A percentile compares a stretch with the other conserved stretches of the same genome.
Conservation (phyloP, 1,140 invertebrate species). For the Drosophila fuyamai region DNA sequence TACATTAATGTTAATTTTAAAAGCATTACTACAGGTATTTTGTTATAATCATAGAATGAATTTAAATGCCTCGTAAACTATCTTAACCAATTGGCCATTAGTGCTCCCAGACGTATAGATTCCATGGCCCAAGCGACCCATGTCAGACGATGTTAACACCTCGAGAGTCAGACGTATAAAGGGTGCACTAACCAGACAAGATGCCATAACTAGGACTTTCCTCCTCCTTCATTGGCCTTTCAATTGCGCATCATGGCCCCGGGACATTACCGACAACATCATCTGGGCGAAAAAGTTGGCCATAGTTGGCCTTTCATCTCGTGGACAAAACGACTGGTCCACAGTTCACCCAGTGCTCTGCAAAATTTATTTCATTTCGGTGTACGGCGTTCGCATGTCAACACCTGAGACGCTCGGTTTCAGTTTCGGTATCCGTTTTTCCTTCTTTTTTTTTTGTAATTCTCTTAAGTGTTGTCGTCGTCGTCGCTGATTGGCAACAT, state of each 20-base stretch:
- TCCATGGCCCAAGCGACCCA: neutral
- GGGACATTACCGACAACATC: conserved; percentile 37
- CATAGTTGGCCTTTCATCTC: conserved; percentile 18
- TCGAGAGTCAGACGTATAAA: neutral
- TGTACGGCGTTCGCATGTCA: conserved; percentile 50
- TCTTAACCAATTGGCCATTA: neutral
- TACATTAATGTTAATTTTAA: too few relatives aligned
- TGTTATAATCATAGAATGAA: too few relatives aligned
- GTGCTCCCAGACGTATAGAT: neutral
- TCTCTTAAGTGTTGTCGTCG: conserved; percentile 66
- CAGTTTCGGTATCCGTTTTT: neutral
- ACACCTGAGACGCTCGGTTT: conserved; percentile 56
- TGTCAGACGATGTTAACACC: conserved; percentile 20
- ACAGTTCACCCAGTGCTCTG: neutral
- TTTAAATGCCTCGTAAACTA: neutral
- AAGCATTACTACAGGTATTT: too few relatives aligned
- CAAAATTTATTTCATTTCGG: conserved; percentile 30
- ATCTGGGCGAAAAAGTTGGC: conserved; percentile 20
- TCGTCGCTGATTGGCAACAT: conserved; percentile 57
- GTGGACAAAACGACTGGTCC: neutral
- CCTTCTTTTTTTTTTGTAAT: conserved; percentile 48
- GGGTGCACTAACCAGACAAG: neutral
- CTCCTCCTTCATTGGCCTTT: conserved; percentile 48
- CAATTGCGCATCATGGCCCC: conserved; percentile 60
- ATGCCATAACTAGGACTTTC: neutral